phyloP scores from a whole-genome alignment of 2,888 invertebrate species.

The Drosophila hamatofila region DNA sequence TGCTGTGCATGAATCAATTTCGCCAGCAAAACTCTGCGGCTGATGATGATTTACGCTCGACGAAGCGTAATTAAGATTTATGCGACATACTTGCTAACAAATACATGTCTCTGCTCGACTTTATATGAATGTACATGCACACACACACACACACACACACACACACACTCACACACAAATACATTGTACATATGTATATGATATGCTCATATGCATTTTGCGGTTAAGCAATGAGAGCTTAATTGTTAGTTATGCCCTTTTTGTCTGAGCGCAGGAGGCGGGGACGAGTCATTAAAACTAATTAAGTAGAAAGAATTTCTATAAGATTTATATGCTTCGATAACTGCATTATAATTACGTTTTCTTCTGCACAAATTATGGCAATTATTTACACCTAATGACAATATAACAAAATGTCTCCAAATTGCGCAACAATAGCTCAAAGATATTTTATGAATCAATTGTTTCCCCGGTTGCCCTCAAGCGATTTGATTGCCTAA shows the following conservation, averaged over 20 bases:
- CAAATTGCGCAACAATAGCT: slow-evolving; percentile 35
- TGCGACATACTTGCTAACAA: slow-evolving; percentile 59
- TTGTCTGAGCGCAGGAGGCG: slow-evolving; percentile 36
- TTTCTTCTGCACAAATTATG: slow-evolving; percentile 61
- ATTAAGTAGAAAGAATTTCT: slow-evolving; percentile 76
- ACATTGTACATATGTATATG: slow-evolving; percentile 2
- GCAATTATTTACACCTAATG: slow-evolving; percentile 79
- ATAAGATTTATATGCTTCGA: slow-evolving; percentile 69
- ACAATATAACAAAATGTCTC: slow-evolving; percentile 54
- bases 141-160: neutral
- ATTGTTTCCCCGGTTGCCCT: neutral
- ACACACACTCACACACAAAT: slow-evolving; percentile 2
- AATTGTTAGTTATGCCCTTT: slow-evolving; percentile 77
- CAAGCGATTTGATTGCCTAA: slow-evolving; percentile 16
- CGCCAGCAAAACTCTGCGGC: slow-evolving; percentile 39
- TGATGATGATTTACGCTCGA: slow-evolving; percentile 81
- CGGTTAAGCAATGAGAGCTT: slow-evolving; percentile 57
- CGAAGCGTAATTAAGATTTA: slow-evolving; percentile 81
- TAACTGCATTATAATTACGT: slow-evolving; percentile 58
- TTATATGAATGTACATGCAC: neutral
- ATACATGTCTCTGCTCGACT: slow-evolving; percentile 22
- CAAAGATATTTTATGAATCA: slow-evolving; percentile 21
- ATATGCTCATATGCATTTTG: slow-evolving; percentile 16
- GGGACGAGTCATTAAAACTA: slow-evolving; percentile 65
- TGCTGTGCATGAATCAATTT: slow-evolving; percentile 71